phyloP scores from a whole-genome alignment of 2,797 vertebrate species.

The Arctocebus calabarensis region DNA sequence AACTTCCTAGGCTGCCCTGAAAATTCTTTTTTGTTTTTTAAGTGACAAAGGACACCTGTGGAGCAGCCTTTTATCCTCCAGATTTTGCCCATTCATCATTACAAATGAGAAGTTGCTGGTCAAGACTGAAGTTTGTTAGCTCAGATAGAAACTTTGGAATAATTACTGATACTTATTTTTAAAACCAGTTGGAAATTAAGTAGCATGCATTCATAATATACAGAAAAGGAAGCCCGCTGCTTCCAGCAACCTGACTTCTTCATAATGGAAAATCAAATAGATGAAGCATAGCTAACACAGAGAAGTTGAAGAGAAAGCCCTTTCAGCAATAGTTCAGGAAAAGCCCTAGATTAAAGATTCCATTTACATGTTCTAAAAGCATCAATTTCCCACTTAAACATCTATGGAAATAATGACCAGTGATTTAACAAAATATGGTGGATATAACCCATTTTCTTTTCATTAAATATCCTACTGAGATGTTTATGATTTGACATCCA shows the following conservation, averaged over 20 bases:
- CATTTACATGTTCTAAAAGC: neutral
- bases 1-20: conserved; percentile 54
- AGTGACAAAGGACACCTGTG: conserved; percentile 56
- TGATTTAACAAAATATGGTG: conserved; percentile 30
- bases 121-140: conserved; percentile 34
- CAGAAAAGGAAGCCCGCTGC: neutral
- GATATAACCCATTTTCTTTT: conserved; percentile 43
- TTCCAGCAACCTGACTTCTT: conserved; percentile 4
- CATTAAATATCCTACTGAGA: conserved; percentile 42
- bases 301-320: conserved; percentile 28
- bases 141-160: conserved; percentile 42
- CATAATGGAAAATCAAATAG: conserved; percentile 1
- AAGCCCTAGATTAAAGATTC: neutral
- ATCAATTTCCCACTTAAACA: conserved; percentile 28
- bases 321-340: neutral
- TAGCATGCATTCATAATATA: neutral
- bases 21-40: conserved; percentile 47
- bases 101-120: conserved; percentile 15
- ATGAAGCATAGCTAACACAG: neutral
- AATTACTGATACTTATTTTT: conserved; percentile 53
- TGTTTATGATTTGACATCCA: conserved; percentile 38
- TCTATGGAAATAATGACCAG: neutral
- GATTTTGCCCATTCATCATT: conserved; percentile 1
- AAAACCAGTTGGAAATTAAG: neutral
- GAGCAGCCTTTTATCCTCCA: neutral